Evolutionary conservation across 2,888 invertebrate species (phyloP), one percentile per base, ranked within the genome.

Genomic region (Dicycla oo): DNA sequence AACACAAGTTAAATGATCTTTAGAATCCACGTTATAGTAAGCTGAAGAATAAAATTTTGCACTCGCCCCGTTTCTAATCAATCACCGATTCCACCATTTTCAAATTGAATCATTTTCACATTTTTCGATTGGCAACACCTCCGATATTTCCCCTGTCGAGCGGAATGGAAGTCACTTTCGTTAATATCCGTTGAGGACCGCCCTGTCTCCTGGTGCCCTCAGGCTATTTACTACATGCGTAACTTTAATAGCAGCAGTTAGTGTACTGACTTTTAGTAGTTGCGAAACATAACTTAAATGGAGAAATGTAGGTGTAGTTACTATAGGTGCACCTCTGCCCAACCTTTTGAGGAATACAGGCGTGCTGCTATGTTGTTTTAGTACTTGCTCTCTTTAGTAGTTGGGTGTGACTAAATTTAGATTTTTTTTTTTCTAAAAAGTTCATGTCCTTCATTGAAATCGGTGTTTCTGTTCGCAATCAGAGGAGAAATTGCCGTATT

Each of bases 131-230:
- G 80, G 70, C 82, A 81, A 82, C 70, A 82, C 69, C 82, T 71
- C 69, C 75, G 75, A 79, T 62, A 74, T 76, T 69, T 67, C 70
- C 77, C 64, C 65, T 69, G 69, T 57, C 30, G 45, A 66, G 43
- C 47, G 62, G 81, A 86, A 87, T 75, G 54, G 45, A 75, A 72
- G 72, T 67, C 87, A 90, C 83, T 88, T 91, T 82, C 60, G 77
- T 83, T 87, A 91, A 94, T 93, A 91, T 94, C 93, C 94, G 93
- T 82, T 86, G 86, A 88, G 86, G 86, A 76, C 84, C 88, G 89
- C 93, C 94, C 93, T 87, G 87, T 77, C 75, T 76, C 76, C 60
- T 72, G 63, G 30, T 70, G 67, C 78, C 85, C 81, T 71, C 49
- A 23, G 86, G 87, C 82, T 69, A 66, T 65, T 62, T 62, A 63